phyloP scores from a whole-genome alignment of 2,113 vertebrate species.

The Chaenocephalus aceratus region DNA sequence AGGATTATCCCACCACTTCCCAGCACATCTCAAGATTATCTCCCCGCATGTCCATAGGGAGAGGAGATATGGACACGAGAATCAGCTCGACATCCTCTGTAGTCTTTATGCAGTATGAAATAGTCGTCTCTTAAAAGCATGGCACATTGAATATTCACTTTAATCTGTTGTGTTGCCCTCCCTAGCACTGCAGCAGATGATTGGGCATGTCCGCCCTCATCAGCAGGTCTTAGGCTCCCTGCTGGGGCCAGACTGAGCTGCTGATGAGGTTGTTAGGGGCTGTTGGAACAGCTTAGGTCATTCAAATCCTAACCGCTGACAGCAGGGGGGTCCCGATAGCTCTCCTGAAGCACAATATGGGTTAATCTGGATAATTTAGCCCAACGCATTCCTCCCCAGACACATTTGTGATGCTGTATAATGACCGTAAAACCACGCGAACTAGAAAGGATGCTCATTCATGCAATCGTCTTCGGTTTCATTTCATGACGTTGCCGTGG shows the following conservation, averaged over 20 bases:
- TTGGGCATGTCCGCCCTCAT: conserved; percentile 36
- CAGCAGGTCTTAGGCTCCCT: conserved; percentile 37
- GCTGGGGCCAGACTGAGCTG: conserved; percentile 41
- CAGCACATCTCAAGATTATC: conserved; percentile 33
- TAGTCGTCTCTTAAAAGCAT: conserved; percentile 10
- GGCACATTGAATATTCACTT: conserved; percentile 30
- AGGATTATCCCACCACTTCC: conserved; percentile 51
- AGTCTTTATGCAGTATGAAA: conserved; percentile 40
- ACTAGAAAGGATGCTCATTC: background rate
- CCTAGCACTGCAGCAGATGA: conserved; percentile 27
- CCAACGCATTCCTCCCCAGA: background rate
- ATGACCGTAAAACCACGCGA: background rate
- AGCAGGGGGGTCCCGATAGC: background rate
- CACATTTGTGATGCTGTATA: background rate
- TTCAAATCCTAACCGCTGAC: conserved; percentile 40
- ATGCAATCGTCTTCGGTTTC: background rate
- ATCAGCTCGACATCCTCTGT: conserved; percentile 17
- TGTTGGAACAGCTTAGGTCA: conserved; percentile 30
- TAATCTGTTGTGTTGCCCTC: conserved; percentile 7
- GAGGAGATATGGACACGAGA: conserved; percentile 8
- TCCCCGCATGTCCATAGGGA: conserved; percentile 10
- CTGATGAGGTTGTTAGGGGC: conserved; percentile 48
- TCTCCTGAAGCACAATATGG: conserved; percentile 15
- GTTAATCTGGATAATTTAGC: conserved; percentile 24
- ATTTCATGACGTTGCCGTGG: background rate